Base-by-base conservation (phyloP, 2,113 vertebrate genomes). In the Phylloscopus whistleri region DNA sequence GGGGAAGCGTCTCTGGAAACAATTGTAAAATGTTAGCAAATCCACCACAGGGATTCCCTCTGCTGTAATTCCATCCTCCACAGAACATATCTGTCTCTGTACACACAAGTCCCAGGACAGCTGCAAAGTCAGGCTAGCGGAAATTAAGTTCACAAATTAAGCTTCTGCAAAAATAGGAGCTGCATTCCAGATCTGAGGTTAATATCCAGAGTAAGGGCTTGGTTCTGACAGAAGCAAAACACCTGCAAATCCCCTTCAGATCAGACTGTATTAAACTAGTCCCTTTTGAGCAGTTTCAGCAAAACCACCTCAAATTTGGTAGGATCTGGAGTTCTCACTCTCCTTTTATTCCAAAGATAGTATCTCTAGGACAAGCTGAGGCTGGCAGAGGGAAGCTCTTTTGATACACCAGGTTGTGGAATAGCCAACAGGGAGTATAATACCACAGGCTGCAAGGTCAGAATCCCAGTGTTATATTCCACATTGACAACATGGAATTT, bases 131-230 rank as follows among this genome's bases (percentile, higher is more conserved):
- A 96, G 81, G 87, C 69, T 85, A 91, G 93, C 77, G 87, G 95
- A 97, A 97, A 96, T 97, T 96, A 95, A 94, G 84, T 95, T 95
- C 93, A 95, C 94, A 93, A 95, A 96, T 97, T 95, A 95, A 94
- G 93, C 96, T 96, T 91, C 93, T 96, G 95, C 95, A 96, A 95
- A 96, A 96, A 97, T 96, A 93, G 91, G 87, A 96, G 87, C 87
- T 85, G 89, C 91, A 94, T 96, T 96, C 95, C 94, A 93, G 70
- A 87, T 94, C 77, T 87, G 89, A 97, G 84, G 87, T 94, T 93
- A 95, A 95, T 85, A 95, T 82, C 70, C 87, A 95, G 77, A 92
- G 74, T 27, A 85, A 87, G 74, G 49, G 21, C 74, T 92, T 79
- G 77, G 22, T 95, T 93, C 94, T 89, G 66, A 93, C 93, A 93